Base-by-base conservation (phyloP, 2,888 invertebrate species). In the Micoletzkya japonica region DNA sequence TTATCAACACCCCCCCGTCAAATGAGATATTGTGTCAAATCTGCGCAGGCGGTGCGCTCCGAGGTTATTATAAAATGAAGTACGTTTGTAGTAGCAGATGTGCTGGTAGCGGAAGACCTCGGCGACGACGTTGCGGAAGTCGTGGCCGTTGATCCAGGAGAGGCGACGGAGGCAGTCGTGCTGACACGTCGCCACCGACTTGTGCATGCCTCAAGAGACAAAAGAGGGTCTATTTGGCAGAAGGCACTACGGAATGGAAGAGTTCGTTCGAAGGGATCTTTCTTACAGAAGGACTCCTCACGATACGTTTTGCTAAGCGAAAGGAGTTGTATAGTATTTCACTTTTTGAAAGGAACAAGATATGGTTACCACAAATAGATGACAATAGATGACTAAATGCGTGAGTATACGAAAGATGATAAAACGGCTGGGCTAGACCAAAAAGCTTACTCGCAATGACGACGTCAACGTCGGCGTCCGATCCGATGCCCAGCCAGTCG, bases 51-150 rank as follows among this genome's bases (percentile, higher is more conserved):
- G 20, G 20, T 44, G 44, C 20, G 44, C 44, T 44, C 10, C 44
- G 44, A 14, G 10, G 20, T 14, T 14, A 44, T 44, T 14, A 10
- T 14, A 44, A 44, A 44, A n/a, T 26, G 26, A 74, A 76, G 71
- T 26, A 82, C 84, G 60, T 59, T 82, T 81, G 72, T 74, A 84
- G 52, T 84, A 77, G 64, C 84, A 84, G 32, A 75, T 73, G 60
- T 84, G 84, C 36, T 82, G 72, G 64, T 83, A 82, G 63, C 84
- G 81, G 70, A 75, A 84, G 64, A 75, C 75, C 0, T 80, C 75
- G 2, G 82, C 76, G 4, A 83, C 58, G 49, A 82, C 71, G 64
- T 82, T 72, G 2, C 79, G 75, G 34, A 83, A 75, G 44, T 76
- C 71, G 61, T 79, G 77, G 7, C 84, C 84, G 71, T 84, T 84